phyloP scores from a whole-genome alignment of 2,113 vertebrate genomes.

The Phylloscopus trochilus region DNA sequence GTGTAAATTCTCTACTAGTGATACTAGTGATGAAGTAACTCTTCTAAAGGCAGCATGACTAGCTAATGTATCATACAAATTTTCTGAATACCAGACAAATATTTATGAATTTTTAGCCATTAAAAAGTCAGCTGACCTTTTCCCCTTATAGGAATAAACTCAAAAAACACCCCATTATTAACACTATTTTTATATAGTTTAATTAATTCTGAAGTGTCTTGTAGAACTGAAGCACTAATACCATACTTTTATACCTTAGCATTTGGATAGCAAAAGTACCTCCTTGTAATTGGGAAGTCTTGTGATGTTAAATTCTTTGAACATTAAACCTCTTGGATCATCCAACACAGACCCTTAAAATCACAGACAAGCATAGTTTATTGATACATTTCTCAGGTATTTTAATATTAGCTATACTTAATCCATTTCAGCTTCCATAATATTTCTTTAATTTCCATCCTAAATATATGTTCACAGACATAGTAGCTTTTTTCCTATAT shows the following conservation, averaged over 20 bases:
- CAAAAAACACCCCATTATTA: neutral
- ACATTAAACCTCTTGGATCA: neutral
- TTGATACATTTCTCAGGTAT: neutral
- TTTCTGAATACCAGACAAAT: neutral
- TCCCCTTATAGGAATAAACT: neutral
- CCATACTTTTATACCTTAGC: neutral
- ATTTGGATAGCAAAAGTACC: neutral
- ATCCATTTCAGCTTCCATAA: neutral
- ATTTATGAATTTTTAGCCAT: neutral
- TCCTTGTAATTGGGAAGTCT: neutral
- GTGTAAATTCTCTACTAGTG: neutral
- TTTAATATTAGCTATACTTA: neutral
- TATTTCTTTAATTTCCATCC: neutral
- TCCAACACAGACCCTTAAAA: neutral
- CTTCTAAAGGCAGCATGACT: neutral
- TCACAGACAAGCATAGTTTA: neutral
- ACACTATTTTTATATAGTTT: neutral
- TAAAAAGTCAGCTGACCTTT: neutral
- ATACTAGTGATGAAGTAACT: neutral
- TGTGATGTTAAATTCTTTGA: neutral
- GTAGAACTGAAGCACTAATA: neutral
- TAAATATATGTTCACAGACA: neutral
- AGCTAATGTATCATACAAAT: neutral
- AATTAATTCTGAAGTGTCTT: neutral
- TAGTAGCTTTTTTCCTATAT: neutral